A percentile compares a stretch with the other conserved stretches of the same genome.
Conservation (phyloP, 2,113 vertebrate genomes). For the Paracanthobrama guichenoti region DNA sequence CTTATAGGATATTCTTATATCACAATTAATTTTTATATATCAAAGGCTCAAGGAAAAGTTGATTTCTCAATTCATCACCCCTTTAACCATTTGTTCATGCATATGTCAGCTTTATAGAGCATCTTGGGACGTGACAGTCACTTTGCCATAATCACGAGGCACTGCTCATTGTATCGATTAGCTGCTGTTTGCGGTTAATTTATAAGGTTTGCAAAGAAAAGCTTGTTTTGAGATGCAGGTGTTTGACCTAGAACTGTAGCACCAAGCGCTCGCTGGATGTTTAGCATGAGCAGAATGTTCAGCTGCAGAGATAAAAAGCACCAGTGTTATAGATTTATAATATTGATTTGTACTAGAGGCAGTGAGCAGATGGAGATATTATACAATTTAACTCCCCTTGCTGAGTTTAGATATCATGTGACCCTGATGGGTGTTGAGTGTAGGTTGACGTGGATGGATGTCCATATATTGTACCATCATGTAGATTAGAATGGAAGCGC, state of each 20-base stretch:
- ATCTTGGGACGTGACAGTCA: not conserved
- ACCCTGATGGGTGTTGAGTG: not conserved
- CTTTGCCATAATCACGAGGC: slow-evolving; percentile 8
- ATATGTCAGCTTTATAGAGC: not conserved
- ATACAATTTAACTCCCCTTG: slow-evolving; percentile 26
- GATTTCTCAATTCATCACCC: too few species aligned
- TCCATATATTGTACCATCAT: not conserved
- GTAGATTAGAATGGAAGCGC: not conserved
- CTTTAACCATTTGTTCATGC: not conserved
- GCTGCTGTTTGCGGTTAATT: slow-evolving; percentile 2
- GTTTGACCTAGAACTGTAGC: slow-evolving; percentile 33
- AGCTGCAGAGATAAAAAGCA: slow-evolving; percentile 23
- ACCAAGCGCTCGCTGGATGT: not conserved
- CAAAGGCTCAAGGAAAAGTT: too few species aligned
- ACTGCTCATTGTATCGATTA: slow-evolving; percentile 41
- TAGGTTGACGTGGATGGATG: not conserved
- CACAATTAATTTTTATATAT: too few species aligned
- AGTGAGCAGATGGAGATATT: slow-evolving; percentile 26
- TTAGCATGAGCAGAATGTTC: slow-evolving; percentile 24
- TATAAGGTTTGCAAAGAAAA: slow-evolving; percentile 12
- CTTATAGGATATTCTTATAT: too few species aligned
- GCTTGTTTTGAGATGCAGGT: slow-evolving; percentile 13
- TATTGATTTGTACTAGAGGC: slow-evolving; percentile 27
- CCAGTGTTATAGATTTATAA: slow-evolving; percentile 26
- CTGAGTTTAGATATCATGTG: slow-evolving; percentile 15